phyloP scores from a whole-genome alignment of 2,797 vertebrate genomes.

The Dromococcyx pavoninus region DNA sequence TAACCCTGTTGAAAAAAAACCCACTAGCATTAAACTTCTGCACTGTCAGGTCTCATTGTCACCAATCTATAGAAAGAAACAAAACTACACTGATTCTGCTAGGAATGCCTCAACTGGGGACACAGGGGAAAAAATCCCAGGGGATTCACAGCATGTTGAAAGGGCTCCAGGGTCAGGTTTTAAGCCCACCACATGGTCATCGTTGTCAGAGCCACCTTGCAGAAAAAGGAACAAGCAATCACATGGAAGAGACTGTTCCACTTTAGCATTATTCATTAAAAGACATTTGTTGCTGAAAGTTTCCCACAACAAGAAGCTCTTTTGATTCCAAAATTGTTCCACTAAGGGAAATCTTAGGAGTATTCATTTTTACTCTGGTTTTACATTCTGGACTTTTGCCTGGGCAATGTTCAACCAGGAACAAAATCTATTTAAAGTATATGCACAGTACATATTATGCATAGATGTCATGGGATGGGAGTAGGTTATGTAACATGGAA shows the following conservation, averaged over 20 bases:
- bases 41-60: not conserved
- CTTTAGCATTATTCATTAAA: not conserved
- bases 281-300: not conserved
- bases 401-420: not conserved
- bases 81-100: not conserved
- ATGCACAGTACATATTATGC: not conserved
- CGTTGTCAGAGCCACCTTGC: not conserved
- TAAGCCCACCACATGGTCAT: accelerated
- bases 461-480: not conserved
- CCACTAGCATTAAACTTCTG: not conserved
- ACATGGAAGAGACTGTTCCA: not conserved
- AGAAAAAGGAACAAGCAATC: not conserved
- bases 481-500: not conserved
- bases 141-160: not conserved
- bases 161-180: not conserved
- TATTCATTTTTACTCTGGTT: not conserved
- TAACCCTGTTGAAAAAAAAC: not conserved
- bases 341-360: not conserved
- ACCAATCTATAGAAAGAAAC: not conserved
- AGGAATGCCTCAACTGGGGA: not conserved
- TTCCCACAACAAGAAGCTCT: not conserved
- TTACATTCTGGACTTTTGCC: not conserved
- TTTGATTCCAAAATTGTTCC: not conserved
- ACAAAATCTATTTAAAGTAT: not conserved
- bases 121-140: not conserved